Conservation (phyloP, 2,797 vertebrate genomes). For the Loriculus beryllinus region DNA sequence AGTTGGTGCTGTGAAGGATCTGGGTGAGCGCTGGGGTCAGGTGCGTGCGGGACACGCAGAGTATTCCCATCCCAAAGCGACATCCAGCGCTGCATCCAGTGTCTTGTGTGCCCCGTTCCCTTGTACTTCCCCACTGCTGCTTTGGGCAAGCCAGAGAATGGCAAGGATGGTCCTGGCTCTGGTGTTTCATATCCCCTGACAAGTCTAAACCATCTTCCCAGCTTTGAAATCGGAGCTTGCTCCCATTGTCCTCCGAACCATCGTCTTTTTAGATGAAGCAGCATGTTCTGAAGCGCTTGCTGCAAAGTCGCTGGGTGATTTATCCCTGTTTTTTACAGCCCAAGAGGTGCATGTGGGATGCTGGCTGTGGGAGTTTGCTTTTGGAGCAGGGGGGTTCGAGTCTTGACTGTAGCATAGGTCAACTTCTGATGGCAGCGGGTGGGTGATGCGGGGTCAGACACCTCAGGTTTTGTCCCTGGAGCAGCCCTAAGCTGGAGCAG, state of each 20-base stretch:
- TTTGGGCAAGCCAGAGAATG: neutral
- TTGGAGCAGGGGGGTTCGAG: fast-evolving
- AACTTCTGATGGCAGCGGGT: neutral
- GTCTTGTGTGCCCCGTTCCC: fast-evolving
- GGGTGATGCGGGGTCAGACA: neutral
- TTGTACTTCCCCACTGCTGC: neutral
- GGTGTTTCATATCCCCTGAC: neutral
- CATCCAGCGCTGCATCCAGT: neutral
- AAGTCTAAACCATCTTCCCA: neutral
- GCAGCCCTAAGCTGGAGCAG: neutral
- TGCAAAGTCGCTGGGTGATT: neutral
- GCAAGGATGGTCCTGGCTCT: neutral
- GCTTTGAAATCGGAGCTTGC: neutral
- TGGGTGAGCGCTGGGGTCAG: neutral
- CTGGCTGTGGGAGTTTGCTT: neutral
- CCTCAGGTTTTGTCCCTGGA: neutral
- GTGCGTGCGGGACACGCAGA: fast-evolving
- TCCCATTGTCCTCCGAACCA: neutral
- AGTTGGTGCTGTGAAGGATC: neutral
- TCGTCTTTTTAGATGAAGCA: conserved; percentile 38
- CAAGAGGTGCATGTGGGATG: fast-evolving
- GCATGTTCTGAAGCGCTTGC: conserved; percentile 27
- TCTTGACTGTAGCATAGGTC: neutral
- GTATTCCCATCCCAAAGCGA: neutral
- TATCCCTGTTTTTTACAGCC: neutral